Evolutionary conservation across 2,113 vertebrate genomes (phyloP), one percentile per base, ranked within the genome.

Genomic region (Zosterops pallidus): DNA sequence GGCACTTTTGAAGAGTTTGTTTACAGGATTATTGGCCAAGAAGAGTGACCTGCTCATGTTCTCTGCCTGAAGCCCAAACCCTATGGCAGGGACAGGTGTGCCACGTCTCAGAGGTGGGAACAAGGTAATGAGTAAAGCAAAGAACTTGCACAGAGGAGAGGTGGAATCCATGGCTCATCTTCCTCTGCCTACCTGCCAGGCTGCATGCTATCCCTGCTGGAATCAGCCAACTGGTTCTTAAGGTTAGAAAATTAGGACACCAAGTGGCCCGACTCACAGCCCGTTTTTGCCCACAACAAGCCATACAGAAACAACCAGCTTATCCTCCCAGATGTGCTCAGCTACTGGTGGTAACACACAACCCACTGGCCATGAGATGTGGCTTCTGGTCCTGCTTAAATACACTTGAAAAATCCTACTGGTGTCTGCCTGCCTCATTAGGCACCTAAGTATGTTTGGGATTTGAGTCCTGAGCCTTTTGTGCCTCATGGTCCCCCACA

Each of bases 391-490:
- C 50, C 90, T 83, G 87, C 83, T 81, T 93, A 92, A 89, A 71
- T 80, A 49, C 70, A 76, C 84, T 87, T 91, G 74, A 94, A 91
- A 91, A 82, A 85, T 87, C 78, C 49, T n/a, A 42, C 81, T 49
- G 46, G 57, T 84, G 75, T 72, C 57, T 95, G 67, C 55, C 78
- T 90, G 84, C 79, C 84, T 96, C 93, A 80, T 95, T 96, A 95
- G 93, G 84, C 72, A 50, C 91, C 78, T 94, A 93, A 92, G 65
- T 57, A n/a, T 87, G 90, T 83, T 83, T 67, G 82, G 70, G 84
- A 92, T 79, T 92, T 2, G 0, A 53, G 50, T 65, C 81, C 55
- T 41, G 41, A 67, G 86, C 50, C 57, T 87, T 79, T 92, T 63
- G 67, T 87, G 78, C 62, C 33, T 62, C 70, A 11, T 0, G 4